Percentiles rank a stretch among this genome's conserved stretches.
Evolutionary conservation across 2,888 invertebrate species (phyloP).

Genomic region (Ashinkailepas kermadecensis): DNA sequence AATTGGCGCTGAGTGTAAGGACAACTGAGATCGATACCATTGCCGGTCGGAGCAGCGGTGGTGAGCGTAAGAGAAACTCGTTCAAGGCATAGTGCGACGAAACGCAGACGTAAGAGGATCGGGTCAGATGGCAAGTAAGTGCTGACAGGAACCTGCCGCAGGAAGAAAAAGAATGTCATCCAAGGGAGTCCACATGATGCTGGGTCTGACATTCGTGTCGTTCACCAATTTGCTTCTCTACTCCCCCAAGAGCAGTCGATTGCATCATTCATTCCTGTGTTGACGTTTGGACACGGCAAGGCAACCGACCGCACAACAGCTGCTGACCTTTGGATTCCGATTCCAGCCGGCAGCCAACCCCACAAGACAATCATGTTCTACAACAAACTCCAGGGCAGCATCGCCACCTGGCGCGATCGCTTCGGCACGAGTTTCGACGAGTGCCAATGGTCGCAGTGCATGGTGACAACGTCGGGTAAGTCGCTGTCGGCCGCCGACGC

Average conservation of each 20-base stretch:
- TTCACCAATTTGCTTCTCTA: neutral
- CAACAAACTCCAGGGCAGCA: neutral
- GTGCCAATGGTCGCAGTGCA: neutral
- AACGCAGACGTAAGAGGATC: no score
- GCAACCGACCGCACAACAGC: no score
- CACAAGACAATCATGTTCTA: conserved; percentile 2
- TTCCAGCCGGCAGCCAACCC: neutral
- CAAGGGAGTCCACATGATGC: neutral
- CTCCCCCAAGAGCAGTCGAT: no score
- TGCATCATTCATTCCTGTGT: no score
- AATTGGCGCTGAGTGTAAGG: no score
- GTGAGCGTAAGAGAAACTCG: no score
- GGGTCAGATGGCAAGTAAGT: no score
- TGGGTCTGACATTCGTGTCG: neutral
- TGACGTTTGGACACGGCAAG: no score
- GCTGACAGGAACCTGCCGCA: no score
- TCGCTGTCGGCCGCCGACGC: conserved; percentile 52
- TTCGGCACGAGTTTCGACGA: conserved; percentile 4
- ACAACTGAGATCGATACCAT: no score
- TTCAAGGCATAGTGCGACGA: no score
- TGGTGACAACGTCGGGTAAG: neutral
- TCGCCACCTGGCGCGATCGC: neutral
- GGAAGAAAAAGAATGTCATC: neutral
- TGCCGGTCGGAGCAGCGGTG: no score
- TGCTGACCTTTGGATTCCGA: neutral